Evolutionary conservation across 2,888 invertebrate species (phyloP).

Genomic region (Caenorhabditis doughertyi): DNA sequence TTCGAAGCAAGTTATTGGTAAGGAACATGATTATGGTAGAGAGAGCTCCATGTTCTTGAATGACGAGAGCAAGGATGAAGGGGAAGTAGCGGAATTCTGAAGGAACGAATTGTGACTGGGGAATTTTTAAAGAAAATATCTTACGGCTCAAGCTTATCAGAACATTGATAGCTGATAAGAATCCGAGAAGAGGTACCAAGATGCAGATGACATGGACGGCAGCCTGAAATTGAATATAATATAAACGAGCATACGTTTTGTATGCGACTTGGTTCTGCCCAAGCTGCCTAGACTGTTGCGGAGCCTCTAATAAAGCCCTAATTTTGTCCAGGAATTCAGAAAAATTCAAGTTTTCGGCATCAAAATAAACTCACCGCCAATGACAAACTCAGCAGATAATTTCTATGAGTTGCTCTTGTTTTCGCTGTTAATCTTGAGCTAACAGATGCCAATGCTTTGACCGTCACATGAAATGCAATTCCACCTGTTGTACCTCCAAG

Average conservation of each 20-base stretch:
- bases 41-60: slow-evolving; percentile 22
- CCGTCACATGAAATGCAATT: slow-evolving; percentile 26
- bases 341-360: too few species aligned
- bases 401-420: slow-evolving; percentile 14
- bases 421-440: slow-evolving; percentile 19
- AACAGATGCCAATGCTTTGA: slow-evolving; percentile 1
- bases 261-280: too few species aligned
- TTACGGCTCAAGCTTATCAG: slow-evolving; percentile 15
- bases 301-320: too few species aligned
- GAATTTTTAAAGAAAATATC: background rate
- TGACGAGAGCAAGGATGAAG: slow-evolving; percentile 15
- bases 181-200: background rate
- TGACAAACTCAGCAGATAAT: slow-evolving; percentile 14
- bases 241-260: too few species aligned
- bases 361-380: slow-evolving; percentile 1
- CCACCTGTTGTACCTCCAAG: slow-evolving; percentile 11
- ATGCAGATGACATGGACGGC: slow-evolving; percentile 24
- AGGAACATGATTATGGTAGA: slow-evolving; percentile 32
- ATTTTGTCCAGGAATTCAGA: too few species aligned
- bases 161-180: slow-evolving; percentile 20
- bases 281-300: too few species aligned
- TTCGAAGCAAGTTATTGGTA: slow-evolving; percentile 14
- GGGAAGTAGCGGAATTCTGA: slow-evolving; percentile 35
- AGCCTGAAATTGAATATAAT: too few species aligned
- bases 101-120: background rate